Evolutionary conservation across 2,113 vertebrate species (phyloP), one percentile per base, ranked within the genome.

Genomic region (Uria aalge): DNA sequence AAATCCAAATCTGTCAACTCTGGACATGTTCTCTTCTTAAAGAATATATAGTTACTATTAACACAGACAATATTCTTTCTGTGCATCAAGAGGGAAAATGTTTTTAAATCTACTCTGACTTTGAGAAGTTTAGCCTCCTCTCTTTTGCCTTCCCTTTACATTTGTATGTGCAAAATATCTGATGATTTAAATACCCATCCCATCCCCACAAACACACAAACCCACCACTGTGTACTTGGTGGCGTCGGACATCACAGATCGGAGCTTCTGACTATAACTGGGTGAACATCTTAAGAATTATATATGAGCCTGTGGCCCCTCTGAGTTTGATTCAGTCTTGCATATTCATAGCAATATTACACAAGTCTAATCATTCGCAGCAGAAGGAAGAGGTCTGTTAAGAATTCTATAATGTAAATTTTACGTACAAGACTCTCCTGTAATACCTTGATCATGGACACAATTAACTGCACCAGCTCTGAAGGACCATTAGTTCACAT

Each of bases 211-310:
- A 40, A 55, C 30, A 60, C 38, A 59, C 24, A 50, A 71, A 30
- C 12, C 17, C 68, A 67, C 23, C 62, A 16, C 56, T 57, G 60
- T 63, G 66, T n/a, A 12, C 75, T 92, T 67, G 27, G 41, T 63
- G 72, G 75, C 38, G 27, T 75, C 79, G 92, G 86, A 96, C 71
- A 83, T 40, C 55, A 91, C 78, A 13, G 1, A 50, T 7, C 4
- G 21, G 57, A 94, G 89, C 93, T 67, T 87, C 69, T 87, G 50
- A 64, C 91, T 45, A 13, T 5, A 94, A 85, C 48, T 63, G 60
- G 73, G 64, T 38, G 86, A 87, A 89, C 80, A 95, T 91, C 97
- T 92, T 34, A 74, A 41, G 21, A 88, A 91, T 94, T 83, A 57
- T 34, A 57, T 48, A 81, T 81, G 72, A 95, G 76, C 69, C 56